Evolutionary conservation across 2,888 invertebrate species (phyloP), one percentile per base, ranked within the genome.

Genomic region (Phlogophora meticulosa): DNA sequence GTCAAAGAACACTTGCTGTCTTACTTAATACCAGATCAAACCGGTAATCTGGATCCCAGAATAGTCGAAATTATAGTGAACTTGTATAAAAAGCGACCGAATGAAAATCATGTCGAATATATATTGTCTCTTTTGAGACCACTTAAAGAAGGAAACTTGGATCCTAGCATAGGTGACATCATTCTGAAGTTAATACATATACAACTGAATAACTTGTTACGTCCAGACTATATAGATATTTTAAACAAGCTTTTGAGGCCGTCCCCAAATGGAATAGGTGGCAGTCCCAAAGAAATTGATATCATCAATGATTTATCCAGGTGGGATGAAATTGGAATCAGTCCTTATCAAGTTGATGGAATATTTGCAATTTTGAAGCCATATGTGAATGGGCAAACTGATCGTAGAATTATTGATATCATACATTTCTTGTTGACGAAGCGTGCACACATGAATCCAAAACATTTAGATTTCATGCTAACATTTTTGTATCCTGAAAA

Each of bases 121-220:
- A 64, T 81, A 45, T 17, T 81, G 5, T 62, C 72, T 42, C 46
- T 82, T 11, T 64, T 80, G n/a, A 72, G 24, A 53, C 28, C 57
- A 49, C 51, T 67, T 1, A 60, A 68, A 51, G 49, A 63, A 52
- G 72, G 49, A 28, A 49, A 59, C 7, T 13, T 60, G 1, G 53
- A 64, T 17, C 1, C 32, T 10, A 59, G 20, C 15, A n/a, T 45
- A 40, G 28, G 28, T 13, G 69, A 76, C 42, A 36, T 64, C 7
- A 17, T 72, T 38, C 36, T 68, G 2, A 55, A 32, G 4, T 48
- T 82, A 22, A 61, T 82, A 46, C 40, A 57, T 45, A 38, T 59
- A 17, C 20, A 49, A 36, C 53, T 63, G 64, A 43, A 56, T 36
- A 34, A 65, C 28, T 51, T 67, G 17, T 38, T 81, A 10, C 59